Evolutionary conservation across 1,140 invertebrate genomes (phyloP).

Genomic region (Pseudobourletiella spinata): DNA sequence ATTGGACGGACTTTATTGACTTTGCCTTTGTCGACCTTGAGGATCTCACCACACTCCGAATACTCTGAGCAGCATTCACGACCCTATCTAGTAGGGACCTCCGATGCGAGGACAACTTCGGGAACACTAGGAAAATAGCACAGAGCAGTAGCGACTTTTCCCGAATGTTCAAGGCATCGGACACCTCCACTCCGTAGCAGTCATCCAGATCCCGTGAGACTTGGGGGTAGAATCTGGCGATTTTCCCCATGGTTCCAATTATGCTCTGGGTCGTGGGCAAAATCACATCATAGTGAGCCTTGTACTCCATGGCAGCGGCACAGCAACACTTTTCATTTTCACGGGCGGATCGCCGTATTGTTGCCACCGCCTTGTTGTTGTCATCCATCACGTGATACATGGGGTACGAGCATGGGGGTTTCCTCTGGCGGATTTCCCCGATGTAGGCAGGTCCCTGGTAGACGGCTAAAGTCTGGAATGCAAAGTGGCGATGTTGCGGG

Average conservation of each 20-base stretch:
- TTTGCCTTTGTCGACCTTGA: too few relatives aligned
- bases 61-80: too few relatives aligned
- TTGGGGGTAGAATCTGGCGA: background rate
- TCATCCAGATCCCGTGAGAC: background rate
- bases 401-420: background rate
- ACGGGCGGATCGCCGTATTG: background rate
- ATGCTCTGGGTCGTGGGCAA: background rate
- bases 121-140: too few relatives aligned
- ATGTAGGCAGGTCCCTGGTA: background rate
- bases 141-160: background rate
- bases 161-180: background rate
- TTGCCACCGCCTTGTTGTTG: background rate
- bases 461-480: background rate
- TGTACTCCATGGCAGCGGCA: background rate
- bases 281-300: background rate
- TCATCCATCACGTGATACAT: background rate
- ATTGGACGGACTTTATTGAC: too few relatives aligned
- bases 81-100: too few relatives aligned
- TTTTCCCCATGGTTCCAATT: background rate
- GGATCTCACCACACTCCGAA: too few relatives aligned
- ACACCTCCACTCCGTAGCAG: background rate
- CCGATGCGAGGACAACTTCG: too few relatives aligned
- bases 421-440: background rate
- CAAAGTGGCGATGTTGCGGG: background rate
- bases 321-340: background rate